Conservation (phyloP, 2,888 invertebrate species). For the Phanerotoma sp. region DNA sequence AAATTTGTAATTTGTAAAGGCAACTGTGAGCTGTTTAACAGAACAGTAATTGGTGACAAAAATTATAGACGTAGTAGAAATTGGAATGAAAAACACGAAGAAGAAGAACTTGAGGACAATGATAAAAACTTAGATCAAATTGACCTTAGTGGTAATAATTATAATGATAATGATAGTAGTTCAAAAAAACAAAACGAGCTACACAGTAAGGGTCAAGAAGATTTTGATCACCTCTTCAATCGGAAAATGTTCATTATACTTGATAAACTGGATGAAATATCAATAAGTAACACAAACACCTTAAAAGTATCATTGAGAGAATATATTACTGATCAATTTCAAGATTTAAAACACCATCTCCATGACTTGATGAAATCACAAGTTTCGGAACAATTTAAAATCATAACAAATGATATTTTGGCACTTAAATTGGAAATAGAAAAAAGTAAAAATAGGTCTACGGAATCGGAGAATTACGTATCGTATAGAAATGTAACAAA, state of each 20-base stretch:
- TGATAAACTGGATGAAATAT: not conserved
- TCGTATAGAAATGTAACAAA: not conserved
- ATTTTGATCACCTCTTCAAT: not conserved
- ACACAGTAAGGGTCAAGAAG: not conserved
- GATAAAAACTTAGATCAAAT: no score
- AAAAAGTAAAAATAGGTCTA: not conserved
- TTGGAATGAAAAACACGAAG: not conserved
- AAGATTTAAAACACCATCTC: not conserved
- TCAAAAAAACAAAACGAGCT: no score
- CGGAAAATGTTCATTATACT: not conserved
- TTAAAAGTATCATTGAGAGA: not conserved
- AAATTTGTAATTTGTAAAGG: not conserved
- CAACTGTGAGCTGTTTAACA: not conserved
- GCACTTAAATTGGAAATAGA: not conserved
- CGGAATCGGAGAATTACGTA: not conserved
- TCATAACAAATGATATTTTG: not conserved
- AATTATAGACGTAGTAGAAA: not conserved
- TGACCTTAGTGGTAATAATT: not conserved
- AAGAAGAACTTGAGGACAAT: not conserved
- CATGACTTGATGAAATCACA: not conserved
- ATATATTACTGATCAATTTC: not conserved
- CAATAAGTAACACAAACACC: not conserved
- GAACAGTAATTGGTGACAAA: not conserved
- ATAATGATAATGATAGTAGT: not conserved
- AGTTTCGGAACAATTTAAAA: not conserved